phyloP scores from a whole-genome alignment of 2,888 invertebrate species.

The Stenodema calcarata region DNA sequence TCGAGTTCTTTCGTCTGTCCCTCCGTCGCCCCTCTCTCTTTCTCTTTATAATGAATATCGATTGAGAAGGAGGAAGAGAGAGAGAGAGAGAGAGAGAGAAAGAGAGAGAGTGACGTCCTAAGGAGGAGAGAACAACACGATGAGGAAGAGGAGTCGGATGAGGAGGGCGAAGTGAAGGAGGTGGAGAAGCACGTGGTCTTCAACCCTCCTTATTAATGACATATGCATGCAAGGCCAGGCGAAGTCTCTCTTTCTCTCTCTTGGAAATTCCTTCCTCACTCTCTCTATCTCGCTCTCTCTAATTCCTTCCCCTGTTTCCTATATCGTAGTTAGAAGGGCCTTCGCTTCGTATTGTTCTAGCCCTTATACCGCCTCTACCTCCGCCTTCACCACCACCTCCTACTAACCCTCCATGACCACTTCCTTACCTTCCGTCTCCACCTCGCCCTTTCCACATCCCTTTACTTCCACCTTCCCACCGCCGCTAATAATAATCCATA shows the following conservation, averaged over 20 bases:
- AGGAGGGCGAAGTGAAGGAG: slow-evolving; percentile 35
- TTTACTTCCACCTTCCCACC: slow-evolving; percentile 29
- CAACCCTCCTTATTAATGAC: slow-evolving; percentile 56
- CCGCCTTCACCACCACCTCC: neutral
- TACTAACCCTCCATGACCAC: slow-evolving; percentile 40
- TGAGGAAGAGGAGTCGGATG: slow-evolving; percentile 42
- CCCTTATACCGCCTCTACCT: slow-evolving; percentile 31
- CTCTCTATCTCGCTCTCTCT: slow-evolving; percentile 20
- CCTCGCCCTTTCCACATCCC: too few relatives aligned
- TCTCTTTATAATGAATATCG: slow-evolving; percentile 56
- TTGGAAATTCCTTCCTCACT: slow-evolving; percentile 3
- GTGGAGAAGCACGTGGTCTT: slow-evolving; percentile 56
- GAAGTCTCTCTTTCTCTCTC: slow-evolving; percentile 5
- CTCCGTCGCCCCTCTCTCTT: slow-evolving; percentile 20
- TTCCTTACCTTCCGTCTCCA: slow-evolving; percentile 35
- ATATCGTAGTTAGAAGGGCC: slow-evolving; percentile 21
- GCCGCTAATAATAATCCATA: slow-evolving; percentile 43
- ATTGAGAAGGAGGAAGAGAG: slow-evolving; percentile 54
- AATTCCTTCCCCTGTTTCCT: slow-evolving; percentile 20
- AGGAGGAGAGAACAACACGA: slow-evolving; percentile 44
- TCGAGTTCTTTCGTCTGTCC: neutral
- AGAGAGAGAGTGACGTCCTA: slow-evolving; percentile 45
- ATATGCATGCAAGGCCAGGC: slow-evolving; percentile 56
- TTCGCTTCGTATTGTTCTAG: slow-evolving; percentile 27
- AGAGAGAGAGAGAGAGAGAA: slow-evolving; percentile 51